phyloP scores from a whole-genome alignment of 2,888 invertebrate genomes.

The Rhingia rostrata region DNA sequence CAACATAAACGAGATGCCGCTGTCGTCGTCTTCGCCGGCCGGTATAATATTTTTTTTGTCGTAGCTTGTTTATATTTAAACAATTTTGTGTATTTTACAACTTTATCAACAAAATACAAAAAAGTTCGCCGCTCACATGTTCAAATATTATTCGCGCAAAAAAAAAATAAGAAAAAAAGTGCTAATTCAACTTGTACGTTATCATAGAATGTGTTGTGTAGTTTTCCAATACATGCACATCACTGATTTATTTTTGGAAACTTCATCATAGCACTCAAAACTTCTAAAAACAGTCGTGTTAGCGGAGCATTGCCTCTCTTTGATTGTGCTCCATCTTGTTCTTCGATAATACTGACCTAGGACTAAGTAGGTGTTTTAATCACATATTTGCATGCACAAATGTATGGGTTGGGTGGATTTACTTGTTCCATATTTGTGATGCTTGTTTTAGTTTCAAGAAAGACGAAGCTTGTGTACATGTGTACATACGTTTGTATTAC shows the following conservation, averaged over 20 bases:
- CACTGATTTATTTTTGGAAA: conserved; percentile 53
- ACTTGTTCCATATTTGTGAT: conserved; percentile 17
- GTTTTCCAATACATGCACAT: conserved; percentile 5
- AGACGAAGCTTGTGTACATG: not conserved
- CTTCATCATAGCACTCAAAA: conserved; percentile 49
- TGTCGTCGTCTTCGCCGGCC: conserved; percentile 4
- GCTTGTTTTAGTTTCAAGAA: conserved; percentile 1
- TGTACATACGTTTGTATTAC: not conserved
- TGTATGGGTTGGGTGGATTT: conserved; percentile 50
- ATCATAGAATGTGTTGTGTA: conserved; percentile 2
- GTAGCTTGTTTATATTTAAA: not conserved
- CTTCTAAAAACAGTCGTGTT: conserved; percentile 19
- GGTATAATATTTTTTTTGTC: conserved; percentile 18
- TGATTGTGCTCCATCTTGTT: not conserved
- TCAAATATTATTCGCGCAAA: not conserved
- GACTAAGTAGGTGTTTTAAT: conserved; percentile 59
- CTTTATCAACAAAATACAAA: not conserved
- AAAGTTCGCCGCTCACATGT: not conserved
- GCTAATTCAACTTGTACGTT: conserved; percentile 5
- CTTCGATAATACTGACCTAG: conserved; percentile 58
- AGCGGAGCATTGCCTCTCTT: conserved; percentile 6
- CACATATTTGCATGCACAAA: conserved; percentile 39
- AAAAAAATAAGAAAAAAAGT: conserved; percentile 20
- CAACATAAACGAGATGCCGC: conserved; percentile 32
- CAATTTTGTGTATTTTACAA: conserved; percentile 2